phyloP scores from a whole-genome alignment of 2,113 vertebrate genomes.

The Otis tarda region DNA sequence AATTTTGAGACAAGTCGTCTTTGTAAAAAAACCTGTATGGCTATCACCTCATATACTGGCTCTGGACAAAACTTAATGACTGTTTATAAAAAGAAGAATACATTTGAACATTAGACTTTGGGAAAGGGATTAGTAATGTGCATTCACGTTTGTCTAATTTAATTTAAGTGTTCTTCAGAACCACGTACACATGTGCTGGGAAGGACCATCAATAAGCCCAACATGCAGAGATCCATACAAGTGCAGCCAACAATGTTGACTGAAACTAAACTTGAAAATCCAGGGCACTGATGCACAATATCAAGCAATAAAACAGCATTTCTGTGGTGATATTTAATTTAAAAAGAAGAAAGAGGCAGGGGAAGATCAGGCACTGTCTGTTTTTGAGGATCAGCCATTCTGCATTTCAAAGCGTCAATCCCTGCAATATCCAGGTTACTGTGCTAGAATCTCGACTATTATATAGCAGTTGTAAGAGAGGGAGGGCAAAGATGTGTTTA shows the following conservation, averaged over 20 bases:
- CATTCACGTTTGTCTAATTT: conserved; percentile 76
- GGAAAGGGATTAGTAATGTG: conserved; percentile 77
- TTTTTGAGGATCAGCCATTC: conserved; percentile 82
- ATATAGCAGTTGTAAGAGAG: conserved; percentile 90
- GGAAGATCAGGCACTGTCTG: conserved; percentile 84
- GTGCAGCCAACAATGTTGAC: conserved; percentile 78
- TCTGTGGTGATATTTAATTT: conserved; percentile 85
- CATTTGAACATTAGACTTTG: conserved; percentile 75
- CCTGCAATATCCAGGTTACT: conserved; percentile 91
- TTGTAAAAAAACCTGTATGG: conserved; percentile 25
- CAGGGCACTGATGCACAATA: conserved; percentile 82
- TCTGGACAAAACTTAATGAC: conserved; percentile 71
- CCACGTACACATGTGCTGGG: conserved; percentile 70
- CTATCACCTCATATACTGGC: conserved; percentile 39
- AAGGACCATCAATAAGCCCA: conserved; percentile 77
- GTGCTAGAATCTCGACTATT: conserved; percentile 91
- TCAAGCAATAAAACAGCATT: conserved; percentile 84
- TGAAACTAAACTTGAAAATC: conserved; percentile 84
- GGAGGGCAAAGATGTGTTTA: conserved; percentile 99
- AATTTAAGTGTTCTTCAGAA: conserved; percentile 79
- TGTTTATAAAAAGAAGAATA: conserved; percentile 69
- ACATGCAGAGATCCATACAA: conserved; percentile 79
- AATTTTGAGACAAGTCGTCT: neutral
- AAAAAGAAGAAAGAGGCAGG: conserved; percentile 81
- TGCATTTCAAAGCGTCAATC: conserved; percentile 86